Evolutionary conservation across 2,113 vertebrate genomes (phyloP).

Genomic region (Smithornis capensis): DNA sequence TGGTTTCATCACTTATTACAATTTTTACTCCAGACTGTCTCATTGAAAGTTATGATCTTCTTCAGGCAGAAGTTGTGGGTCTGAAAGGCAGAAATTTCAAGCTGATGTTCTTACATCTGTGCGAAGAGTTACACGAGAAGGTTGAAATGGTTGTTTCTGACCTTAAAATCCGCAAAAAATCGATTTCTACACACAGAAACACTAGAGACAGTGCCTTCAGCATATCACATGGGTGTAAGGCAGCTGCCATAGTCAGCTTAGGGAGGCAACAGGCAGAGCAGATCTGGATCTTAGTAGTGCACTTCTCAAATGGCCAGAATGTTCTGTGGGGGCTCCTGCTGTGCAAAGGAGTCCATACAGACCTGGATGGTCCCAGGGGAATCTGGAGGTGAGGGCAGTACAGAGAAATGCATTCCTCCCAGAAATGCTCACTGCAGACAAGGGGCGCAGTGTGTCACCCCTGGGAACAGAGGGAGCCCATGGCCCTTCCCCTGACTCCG

Average conservation of each 20-base stretch:
- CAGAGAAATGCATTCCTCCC: neutral
- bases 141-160: neutral
- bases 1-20: neutral
- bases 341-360: neutral
- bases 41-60: neutral
- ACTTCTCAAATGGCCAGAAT: neutral
- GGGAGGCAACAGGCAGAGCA: neutral
- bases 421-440: neutral
- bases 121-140: neutral
- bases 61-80: neutral
- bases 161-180: neutral
- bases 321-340: too few relatives aligned
- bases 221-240: neutral
- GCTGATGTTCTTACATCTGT: neutral
- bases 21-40: neutral
- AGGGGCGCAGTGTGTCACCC: too few relatives aligned
- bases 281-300: neutral
- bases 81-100: neutral
- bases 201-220: neutral
- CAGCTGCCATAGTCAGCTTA: neutral
- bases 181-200: neutral
- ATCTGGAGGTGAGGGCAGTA: neutral
- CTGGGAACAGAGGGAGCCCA: neutral
- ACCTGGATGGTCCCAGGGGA: rapidly evolving
- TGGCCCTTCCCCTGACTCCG: neutral